Evolutionary conservation across 2,797 vertebrate genomes (phyloP), one percentile per base, ranked within the genome.

Genomic region (Arnoldichthys spilopterus): DNA sequence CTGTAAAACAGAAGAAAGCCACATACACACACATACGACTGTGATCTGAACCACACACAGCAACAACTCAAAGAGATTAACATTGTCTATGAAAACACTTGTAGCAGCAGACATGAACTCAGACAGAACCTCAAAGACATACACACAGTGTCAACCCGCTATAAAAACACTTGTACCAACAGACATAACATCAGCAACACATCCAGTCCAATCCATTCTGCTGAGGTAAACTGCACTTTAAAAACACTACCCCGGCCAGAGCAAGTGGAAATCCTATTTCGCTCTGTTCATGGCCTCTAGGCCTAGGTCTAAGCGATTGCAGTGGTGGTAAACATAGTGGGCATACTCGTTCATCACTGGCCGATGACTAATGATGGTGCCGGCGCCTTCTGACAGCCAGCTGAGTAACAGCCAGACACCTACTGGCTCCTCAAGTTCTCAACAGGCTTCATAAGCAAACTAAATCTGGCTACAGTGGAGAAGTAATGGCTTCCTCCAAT

Each of bases 341-440:
- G 30, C 45, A 4, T 6, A 62, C 54, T 76, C 69, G 28, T 84
- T 82, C 76, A 84, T 84, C 83, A 79, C 62, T 62, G 5, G 34
- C 63, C 58, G 72, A 63, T 78, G 80, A 85, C 53, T 22, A 80
- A 82, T 80, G 74, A 51, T 68, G 54, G 58, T 59, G 73, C 59
- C 6, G 53, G 53, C 54, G 26, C 12, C 45, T 64, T 75, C 73
- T 77, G 77, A 80, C 77, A 75, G 80, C 59, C 53, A 22, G 34
- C 51, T 53, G 43, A 82, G 74, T 47, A 82, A 43, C 9, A 34
- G 49, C 58, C 66, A 70, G 76, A 73, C 73, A 32, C 69, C 49
- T 22, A 22, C 24, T 16, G 12, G 0, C 40, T 74, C 58, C 72
- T 79, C 32, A 22, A 72, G 70, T 22, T 43, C 67, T 71, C 47